Base-by-base conservation (phyloP, 2,113 vertebrate species). In the Hemiscyllium ocellatum region DNA sequence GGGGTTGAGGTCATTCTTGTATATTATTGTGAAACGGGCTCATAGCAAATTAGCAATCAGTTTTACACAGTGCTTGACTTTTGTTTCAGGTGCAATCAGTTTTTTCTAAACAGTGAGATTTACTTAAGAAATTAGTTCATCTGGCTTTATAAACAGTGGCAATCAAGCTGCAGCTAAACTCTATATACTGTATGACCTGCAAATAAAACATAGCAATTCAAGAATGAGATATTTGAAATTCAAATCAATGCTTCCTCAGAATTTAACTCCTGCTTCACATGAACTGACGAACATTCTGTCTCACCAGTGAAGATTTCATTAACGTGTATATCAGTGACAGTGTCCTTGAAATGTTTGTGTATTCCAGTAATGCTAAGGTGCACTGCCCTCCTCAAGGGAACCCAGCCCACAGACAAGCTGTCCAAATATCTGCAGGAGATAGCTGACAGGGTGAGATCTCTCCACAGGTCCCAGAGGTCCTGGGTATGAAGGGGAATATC, bases 161-260 rank as follows among this genome's bases (percentile, higher is more conserved):
- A 89, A 29, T 89, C 50, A 29, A 56, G 2, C 4, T 33, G 10
- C 50, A 50, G 47, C 83, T 33, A 89, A 89, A 56, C 24, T 89
- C 50, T 1, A 3, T 56, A 10, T 29, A 56, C 52, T 33, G 86
- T 56, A 61, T 13, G 26, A 24, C 24, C 85, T 24, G 26, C 22
- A 52, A 24, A 87, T 89, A 29, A 89, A 29, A 56, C 17, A 50
- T 10, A 33, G 56, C 33, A 10, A 89, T 61, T 89, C 50, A 26
- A 56, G 50, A 56, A 89, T 52, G 85, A 87, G 8, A 52, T 26
- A 87, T 89, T 89, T 89, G 86, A 89, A 89, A 89, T 29, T 89
- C 86, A 89, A 56, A 89, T 56, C 12, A 52, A 29, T 33, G 24
- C 1, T 56, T 89, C 86, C 26, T 89, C 50, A 29, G 50, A 89